Conservation (phyloP, 92 coral and sea anemone genomes). For the Pocillopora meandrina region DNA sequence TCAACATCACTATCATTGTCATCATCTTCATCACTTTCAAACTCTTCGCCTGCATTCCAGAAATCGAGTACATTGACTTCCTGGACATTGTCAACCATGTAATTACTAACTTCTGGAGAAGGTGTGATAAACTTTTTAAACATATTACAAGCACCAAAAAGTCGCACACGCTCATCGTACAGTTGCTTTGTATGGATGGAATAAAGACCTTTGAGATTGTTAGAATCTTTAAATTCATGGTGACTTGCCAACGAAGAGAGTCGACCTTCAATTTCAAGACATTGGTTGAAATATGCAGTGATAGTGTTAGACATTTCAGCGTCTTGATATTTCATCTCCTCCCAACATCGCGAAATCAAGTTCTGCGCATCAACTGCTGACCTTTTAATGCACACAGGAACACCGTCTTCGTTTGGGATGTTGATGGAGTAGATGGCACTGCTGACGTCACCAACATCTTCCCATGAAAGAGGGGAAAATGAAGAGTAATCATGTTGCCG, state of each 20-base stretch:
- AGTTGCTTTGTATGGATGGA: neutral
- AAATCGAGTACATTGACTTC: neutral
- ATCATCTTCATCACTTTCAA: slow-evolving; percentile 13
- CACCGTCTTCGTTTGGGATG: slow-evolving; percentile 15
- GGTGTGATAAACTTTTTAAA: slow-evolving; percentile 12
- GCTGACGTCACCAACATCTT: slow-evolving; percentile 54
- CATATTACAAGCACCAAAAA: slow-evolving; percentile 14
- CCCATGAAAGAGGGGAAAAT: slow-evolving; percentile 56
- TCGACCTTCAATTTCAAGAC: slow-evolving; percentile 12
- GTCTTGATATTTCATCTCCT: slow-evolving; percentile 46
- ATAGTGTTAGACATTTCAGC: slow-evolving; percentile 48
- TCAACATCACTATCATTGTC: slow-evolving; percentile 17
- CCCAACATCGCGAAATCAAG: slow-evolving; percentile 48
- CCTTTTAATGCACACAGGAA: slow-evolving; percentile 50
- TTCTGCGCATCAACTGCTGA: slow-evolving; percentile 56
- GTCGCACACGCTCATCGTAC: slow-evolving; percentile 9
- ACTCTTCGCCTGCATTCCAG: neutral
- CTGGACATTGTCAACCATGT: neutral
- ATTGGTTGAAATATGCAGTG: neutral
- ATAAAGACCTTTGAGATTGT: neutral
- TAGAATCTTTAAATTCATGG: neutral
- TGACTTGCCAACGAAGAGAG: neutral
- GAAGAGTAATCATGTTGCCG: slow-evolving; percentile 35
- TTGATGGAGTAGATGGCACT: slow-evolving; percentile 28
- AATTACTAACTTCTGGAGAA: neutral